Base-by-base conservation (phyloP, 2,113 vertebrate species). In the Mesembrinibis cayennensis region DNA sequence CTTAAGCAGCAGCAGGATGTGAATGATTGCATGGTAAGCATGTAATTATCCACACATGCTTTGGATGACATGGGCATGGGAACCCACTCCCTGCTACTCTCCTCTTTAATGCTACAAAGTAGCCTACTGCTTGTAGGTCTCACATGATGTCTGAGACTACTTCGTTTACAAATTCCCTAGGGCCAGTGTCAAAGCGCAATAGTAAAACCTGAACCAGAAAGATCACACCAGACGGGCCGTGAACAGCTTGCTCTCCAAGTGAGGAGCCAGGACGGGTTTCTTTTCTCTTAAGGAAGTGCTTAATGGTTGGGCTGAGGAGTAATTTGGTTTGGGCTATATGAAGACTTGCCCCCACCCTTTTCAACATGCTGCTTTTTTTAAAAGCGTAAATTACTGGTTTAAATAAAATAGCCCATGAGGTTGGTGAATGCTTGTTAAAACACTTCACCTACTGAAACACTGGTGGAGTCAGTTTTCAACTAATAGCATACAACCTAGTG, bases 391-490 rank as follows among this genome's bases (percentile, higher is more conserved):
- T 93, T 93, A 90, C 2, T 69, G 18, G 13, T 92, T 97, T 93
- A 69, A 94, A 70, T 47, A 93, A 93, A 97, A 81, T 53, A 47
- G 58, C 36, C 67, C 62, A 9, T 49, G 67, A 94, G 38, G 49
- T 65, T 84, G n/a, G 52, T 67, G 56, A 23, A 74, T 89, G 63
- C 63, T 96, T 93, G 58, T 91, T 96, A 84, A 96, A 96, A 77
- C 45, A 74, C 29, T 93, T 85, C 65, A 58, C 77, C 55, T 81
- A 93, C 36, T 59, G 42, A 95, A 97, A 96, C n/a, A 81, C 25
- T 78, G 40, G 49, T 52, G 74, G 92, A 92, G 45, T 97, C 81
- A 40, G 66, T 91, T 97, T 96, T 95, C 94, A 89, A 65, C 23
- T 87, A 95, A 96, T 32, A 84, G 40, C 61, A 30, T 47, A 65